Conservation (phyloP, 2,888 invertebrate genomes). For the Ormyrus labotus region DNA sequence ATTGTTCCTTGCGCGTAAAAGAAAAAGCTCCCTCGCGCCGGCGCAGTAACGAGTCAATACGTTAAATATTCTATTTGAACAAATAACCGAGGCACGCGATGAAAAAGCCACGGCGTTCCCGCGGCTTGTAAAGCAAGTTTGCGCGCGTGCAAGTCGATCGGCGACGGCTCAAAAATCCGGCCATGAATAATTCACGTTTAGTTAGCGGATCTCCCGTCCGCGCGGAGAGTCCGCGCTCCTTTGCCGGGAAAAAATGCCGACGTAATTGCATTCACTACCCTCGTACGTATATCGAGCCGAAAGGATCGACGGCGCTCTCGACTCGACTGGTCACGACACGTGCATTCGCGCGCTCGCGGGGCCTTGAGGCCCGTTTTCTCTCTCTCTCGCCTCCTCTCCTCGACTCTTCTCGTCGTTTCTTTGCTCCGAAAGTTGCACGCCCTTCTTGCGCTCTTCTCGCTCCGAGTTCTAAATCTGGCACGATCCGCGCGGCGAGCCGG, state of each 20-base stretch:
- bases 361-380: conserved; percentile 39
- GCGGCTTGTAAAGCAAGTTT: too few species aligned
- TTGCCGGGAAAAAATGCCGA: conserved; percentile 23
- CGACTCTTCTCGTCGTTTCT: too few species aligned
- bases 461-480: conserved; percentile 38
- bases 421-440: neutral
- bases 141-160: neutral
- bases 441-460: neutral
- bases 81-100: too few species aligned
- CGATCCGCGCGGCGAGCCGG: conserved; percentile 8
- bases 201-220: conserved; percentile 1
- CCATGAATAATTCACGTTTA: conserved; percentile 46
- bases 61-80: too few species aligned
- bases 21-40: too few species aligned
- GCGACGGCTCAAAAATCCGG: neutral
- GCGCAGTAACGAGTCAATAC: too few species aligned
- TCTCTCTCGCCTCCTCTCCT: neutral
- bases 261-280: conserved; percentile 25
- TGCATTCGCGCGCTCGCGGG: conserved; percentile 4
- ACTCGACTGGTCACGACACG: conserved; percentile 35
- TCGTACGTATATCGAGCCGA: neutral
- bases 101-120: too few species aligned
- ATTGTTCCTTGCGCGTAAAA: too few species aligned
- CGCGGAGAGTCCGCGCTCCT: neutral
- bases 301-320: too few species aligned